A percentile compares a stretch with the other conserved stretches of the same genome.
These are phyloP conservation scores for Ispidina picta DNA, from an alignment of 2,797 vertebrate genomes.

Conservation along the genomic window DNA sequence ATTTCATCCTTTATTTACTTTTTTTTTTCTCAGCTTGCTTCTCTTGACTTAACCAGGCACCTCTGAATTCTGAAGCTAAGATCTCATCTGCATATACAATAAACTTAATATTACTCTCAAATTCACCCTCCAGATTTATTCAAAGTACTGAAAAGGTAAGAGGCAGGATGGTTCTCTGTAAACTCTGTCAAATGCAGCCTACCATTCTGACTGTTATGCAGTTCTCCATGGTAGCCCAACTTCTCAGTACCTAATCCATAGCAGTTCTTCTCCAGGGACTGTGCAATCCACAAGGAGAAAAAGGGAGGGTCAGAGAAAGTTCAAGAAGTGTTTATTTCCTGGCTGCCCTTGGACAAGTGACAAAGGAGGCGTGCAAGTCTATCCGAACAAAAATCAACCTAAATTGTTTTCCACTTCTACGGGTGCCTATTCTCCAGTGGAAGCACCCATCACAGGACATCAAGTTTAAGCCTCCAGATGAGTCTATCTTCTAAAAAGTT, in stretches of 20 bases:
- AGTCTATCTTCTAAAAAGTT: neutral
- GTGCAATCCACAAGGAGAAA: neutral
- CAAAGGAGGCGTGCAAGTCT: neutral
- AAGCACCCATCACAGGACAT: neutral
- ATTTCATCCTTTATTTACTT: neutral
- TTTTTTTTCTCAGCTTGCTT: neutral
- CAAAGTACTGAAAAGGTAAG: neutral
- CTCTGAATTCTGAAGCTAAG: neutral
- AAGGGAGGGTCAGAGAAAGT: neutral
- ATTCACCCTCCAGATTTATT: neutral
- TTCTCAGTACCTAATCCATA: neutral
- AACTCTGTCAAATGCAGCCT: neutral
- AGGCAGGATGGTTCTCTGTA: neutral
- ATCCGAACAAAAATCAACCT: neutral
- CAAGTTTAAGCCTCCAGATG: neutral
- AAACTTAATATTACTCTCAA: neutral
- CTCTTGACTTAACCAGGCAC: rapidly evolving
- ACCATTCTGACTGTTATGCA: neutral
- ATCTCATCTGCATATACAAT: neutral
- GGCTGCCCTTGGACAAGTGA: neutral
- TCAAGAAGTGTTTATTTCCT: neutral
- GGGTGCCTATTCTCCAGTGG: neutral
- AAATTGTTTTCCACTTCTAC: neutral
- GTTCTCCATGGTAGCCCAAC: neutral
- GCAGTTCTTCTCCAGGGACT: neutral